Evolutionary conservation across 2,113 vertebrate genomes (phyloP), one percentile per base, ranked within the genome.

Genomic region (Prinia subflava): DNA sequence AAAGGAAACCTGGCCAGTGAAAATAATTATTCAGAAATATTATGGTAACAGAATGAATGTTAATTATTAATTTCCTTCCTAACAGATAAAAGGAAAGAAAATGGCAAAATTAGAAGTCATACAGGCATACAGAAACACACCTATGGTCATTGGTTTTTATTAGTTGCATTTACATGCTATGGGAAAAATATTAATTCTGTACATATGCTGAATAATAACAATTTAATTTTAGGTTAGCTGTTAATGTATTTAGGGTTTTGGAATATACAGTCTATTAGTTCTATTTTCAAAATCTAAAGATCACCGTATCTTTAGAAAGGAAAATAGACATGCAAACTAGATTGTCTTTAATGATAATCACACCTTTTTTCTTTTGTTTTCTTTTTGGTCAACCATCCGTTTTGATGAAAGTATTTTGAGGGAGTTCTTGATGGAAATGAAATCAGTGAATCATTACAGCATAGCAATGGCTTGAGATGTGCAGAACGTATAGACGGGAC

Each of bases 371-470:
- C 89, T 92, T 91, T 97, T 96, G 87, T 97, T 95, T 96, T 92
- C 88, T 97, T 97, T 97, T 92, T 97, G 95, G 91, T 85, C 96
- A 74, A 95, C 96, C 96, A 91, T 59, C 96, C 90, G 6, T 94
- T 97, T 96, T 97, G 96, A 94, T 97, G 96, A 97, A 98, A 98
- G 98, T 98, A 94, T 98, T 96, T 96, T 97, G 97, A 97, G 97
- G 97, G 97, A 90, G 96, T 97, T 74, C 98, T 98, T 96, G 98
- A 98, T 96, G 98, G 98, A 79, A 97, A 97, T 97, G 98, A 98
- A 97, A 98, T 98, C 78, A 98, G 96, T 83, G 98, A 98, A 70
- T 98, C 98, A 92, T 97, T 98, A 44, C 97, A 78, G 52, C 97
- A 82, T 94, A 92, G 98, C 97, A 98, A 98, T 97, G 97, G 97